Evolutionary conservation across 2,797 vertebrate genomes (phyloP).

Genomic region (Sciurus carolinensis): DNA sequence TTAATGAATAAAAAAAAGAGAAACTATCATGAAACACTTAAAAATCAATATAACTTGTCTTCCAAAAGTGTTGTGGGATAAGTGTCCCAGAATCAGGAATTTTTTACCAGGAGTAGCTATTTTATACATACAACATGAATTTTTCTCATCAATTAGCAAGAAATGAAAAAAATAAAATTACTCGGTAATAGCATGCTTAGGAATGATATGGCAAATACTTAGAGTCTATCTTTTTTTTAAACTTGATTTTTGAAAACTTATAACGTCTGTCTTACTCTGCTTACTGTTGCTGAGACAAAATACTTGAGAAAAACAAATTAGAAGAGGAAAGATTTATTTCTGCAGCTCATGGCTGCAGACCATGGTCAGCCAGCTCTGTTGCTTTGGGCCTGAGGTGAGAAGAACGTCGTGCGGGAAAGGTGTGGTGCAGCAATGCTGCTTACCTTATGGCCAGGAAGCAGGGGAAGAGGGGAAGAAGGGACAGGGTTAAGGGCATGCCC

Average conservation of each 20-base stretch:
- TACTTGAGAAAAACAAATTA: too few relatives aligned
- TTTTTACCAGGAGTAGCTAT: not conserved
- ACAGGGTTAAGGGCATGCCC: not conserved
- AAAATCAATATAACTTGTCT: not conserved
- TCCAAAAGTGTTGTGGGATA: not conserved
- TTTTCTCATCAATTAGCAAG: not conserved
- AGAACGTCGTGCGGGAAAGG: too few relatives aligned
- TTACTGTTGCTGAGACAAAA: not conserved
- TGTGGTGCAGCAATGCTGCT: too few relatives aligned
- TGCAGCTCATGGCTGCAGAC: too few relatives aligned
- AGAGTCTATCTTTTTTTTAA: not conserved
- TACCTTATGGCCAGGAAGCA: too few relatives aligned
- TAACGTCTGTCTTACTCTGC: not conserved
- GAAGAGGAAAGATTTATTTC: too few relatives aligned
- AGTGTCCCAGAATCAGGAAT: constrained; percentile 14
- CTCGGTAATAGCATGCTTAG: not conserved
- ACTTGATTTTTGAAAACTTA: not conserved
- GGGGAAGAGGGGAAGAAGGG: too few relatives aligned
- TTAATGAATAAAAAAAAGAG: not conserved
- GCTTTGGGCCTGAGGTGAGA: too few relatives aligned
- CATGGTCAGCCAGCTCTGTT: too few relatives aligned
- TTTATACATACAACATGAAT: not conserved
- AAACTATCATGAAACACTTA: not conserved
- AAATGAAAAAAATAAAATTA: not conserved
- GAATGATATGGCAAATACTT: not conserved